Percentiles rank a stretch among this genome's conserved stretches.
Conservation (phyloP, 2,888 invertebrate genomes). For the Zelleria hepariella region DNA sequence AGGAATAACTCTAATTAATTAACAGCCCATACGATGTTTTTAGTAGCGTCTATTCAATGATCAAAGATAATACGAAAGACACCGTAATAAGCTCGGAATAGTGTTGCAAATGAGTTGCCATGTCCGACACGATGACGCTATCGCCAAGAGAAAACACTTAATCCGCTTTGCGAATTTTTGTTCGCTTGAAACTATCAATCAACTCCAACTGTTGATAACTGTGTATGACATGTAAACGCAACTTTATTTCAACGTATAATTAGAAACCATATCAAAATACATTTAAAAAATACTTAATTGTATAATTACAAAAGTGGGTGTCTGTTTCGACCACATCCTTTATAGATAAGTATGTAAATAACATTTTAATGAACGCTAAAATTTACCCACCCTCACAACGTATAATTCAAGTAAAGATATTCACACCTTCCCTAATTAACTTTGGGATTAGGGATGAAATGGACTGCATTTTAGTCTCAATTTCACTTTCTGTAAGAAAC, state of each 20-base stretch:
- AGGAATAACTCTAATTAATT: conserved; percentile 41
- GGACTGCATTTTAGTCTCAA: conserved; percentile 31
- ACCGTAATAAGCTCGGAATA: conserved; percentile 14
- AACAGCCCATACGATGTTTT: conserved; percentile 26
- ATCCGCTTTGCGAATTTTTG: conserved; percentile 4
- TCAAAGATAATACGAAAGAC: conserved; percentile 18
- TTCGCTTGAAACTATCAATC: neutral
- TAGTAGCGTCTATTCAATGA: conserved; percentile 21
- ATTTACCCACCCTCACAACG: conserved; percentile 53
- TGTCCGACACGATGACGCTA: conserved; percentile 18
- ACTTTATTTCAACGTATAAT: neutral
- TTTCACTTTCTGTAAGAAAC: conserved; percentile 26
- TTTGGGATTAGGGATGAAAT: conserved; percentile 52
- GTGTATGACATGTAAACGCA: neutral
- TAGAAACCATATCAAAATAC: neutral
- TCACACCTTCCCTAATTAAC: conserved; percentile 68
- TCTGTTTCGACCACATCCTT: conserved; percentile 55
- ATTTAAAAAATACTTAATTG: conserved; percentile 43
- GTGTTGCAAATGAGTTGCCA: conserved; percentile 16
- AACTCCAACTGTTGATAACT: neutral
- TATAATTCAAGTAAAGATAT: conserved; percentile 53
- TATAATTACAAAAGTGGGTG: conserved; percentile 55
- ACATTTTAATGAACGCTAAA: conserved; percentile 17
- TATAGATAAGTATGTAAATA: conserved; percentile 52
- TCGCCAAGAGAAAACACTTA: conserved; percentile 17